A percentile compares a stretch with the other conserved stretches of the same genome.
phyloP scores from a whole-genome alignment of 2,888 invertebrate species.

The Bhutanitis thaidina region DNA sequence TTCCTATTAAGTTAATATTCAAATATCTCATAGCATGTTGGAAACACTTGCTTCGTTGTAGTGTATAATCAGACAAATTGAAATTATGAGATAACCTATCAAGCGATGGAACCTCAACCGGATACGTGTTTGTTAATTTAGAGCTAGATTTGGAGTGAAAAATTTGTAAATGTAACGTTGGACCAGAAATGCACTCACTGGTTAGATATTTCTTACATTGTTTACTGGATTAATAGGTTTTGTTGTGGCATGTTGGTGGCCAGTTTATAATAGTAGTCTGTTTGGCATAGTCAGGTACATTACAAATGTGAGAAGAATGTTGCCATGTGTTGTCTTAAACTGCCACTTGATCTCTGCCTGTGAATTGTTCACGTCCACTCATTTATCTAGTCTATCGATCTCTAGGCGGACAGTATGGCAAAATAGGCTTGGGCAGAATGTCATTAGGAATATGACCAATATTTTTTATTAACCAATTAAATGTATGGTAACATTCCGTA shows the following conservation, averaged over 20 bases:
- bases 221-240: not conserved
- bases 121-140: not conserved
- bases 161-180: not conserved
- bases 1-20: not conserved
- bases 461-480: not conserved
- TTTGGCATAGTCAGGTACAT: not conserved
- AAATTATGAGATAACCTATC: not conserved
- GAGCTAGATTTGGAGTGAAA: too few relatives aligned
- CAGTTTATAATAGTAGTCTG: not conserved
- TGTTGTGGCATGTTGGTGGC: not conserved
- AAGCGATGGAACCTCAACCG: not conserved
- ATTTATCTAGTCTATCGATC: slow-evolving; percentile 24
- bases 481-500: not conserved
- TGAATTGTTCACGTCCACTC: slow-evolving; percentile 29
- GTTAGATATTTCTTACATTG: not conserved
- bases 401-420: slow-evolving; percentile 14
- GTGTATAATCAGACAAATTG: not conserved
- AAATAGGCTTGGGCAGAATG: slow-evolving; percentile 6
- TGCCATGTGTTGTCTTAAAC: slow-evolving; percentile 23
- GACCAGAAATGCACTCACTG: not conserved
- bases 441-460: slow-evolving; percentile 4
- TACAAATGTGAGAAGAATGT: not conserved
- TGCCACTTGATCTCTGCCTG: slow-evolving; percentile 29
- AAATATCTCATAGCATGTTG: slow-evolving; percentile 1
- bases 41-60: not conserved